A percentile compares a stretch with the other conserved stretches of the same genome.
These are phyloP conservation scores for Conchocele bisecta DNA, from an alignment of 2,888 invertebrate genomes.

Conservation along the genomic window DNA sequence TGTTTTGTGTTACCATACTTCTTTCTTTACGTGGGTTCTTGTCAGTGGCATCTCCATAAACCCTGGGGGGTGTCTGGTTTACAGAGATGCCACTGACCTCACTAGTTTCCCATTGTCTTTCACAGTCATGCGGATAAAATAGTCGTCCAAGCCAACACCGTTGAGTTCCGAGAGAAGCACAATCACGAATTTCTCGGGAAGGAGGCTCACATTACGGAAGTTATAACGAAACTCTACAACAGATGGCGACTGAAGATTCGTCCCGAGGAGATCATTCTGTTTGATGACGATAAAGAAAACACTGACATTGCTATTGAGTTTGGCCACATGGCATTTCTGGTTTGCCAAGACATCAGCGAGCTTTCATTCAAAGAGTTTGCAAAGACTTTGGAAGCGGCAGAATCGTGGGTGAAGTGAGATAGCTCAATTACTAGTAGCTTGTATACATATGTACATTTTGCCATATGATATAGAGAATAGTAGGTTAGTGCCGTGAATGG, in stretches of 20 bases:
- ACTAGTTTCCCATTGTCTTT: conserved; percentile 24
- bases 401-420: conserved; percentile 46
- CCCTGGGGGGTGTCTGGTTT: no score
- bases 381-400: conserved; percentile 31
- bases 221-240: conserved; percentile 73
- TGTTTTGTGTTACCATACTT: no score
- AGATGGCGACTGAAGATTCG: conserved; percentile 66
- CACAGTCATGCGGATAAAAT: conserved; percentile 72
- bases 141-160: conserved; percentile 74
- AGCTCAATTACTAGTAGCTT: no score
- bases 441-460: background rate
- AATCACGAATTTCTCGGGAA: conserved; percentile 70
- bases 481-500: no score
- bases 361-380: conserved; percentile 61
- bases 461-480: background rate
- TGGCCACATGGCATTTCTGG: conserved; percentile 72
- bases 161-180: conserved; percentile 70
- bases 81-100: no score
- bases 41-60: no score
- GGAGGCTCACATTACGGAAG: conserved; percentile 74
- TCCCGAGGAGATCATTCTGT: conserved; percentile 71
- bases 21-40: no score
- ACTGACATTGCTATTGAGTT: conserved; percentile 73
- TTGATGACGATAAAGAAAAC: conserved; percentile 77
- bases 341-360: conserved; percentile 64